Conservation (phyloP, 2,888 invertebrate genomes). For the Drosophila borborema region DNA sequence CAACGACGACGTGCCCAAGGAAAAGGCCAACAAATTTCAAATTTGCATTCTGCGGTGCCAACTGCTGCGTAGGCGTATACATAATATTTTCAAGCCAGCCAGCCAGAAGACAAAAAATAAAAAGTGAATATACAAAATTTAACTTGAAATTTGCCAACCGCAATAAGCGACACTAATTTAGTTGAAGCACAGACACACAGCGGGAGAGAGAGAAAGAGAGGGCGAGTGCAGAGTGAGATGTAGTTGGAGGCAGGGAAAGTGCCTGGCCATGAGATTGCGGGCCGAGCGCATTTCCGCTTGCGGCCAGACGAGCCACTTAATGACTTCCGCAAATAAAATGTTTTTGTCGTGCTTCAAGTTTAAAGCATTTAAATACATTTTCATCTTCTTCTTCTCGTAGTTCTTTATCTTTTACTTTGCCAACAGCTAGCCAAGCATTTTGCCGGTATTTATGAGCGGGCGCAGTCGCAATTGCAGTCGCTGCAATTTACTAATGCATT, state of each 20-base stretch:
- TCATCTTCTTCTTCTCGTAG: not conserved
- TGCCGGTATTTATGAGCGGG: conserved; percentile 64
- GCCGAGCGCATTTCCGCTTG: conserved; percentile 43
- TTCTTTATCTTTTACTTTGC: not conserved
- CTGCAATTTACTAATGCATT: conserved; percentile 74
- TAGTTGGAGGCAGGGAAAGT: conserved; percentile 2
- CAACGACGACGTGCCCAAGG: conserved; percentile 18
- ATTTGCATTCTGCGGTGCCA: conserved; percentile 62
- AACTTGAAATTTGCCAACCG: conserved; percentile 43
- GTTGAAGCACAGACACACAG: conserved; percentile 7
- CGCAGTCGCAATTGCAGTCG: conserved; percentile 27
- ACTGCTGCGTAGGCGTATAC: conserved; percentile 70
- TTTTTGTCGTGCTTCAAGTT: conserved; percentile 58
- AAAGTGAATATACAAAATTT: conserved; percentile 26
- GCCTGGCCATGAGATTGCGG: conserved; percentile 46
- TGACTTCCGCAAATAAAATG: conserved; percentile 77
- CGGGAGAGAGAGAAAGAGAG: not conserved
- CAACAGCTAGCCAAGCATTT: conserved; percentile 30
- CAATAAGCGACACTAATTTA: conserved; percentile 48
- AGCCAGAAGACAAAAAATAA: not conserved
- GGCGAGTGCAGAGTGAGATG: not conserved
- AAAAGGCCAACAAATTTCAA: conserved; percentile 45
- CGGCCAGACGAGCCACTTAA: conserved; percentile 66
- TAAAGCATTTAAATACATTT: conserved; percentile 61
- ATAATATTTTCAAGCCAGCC: conserved; percentile 46